phyloP scores from a whole-genome alignment of 2,888 invertebrate species.

The Halictus ligatus region DNA sequence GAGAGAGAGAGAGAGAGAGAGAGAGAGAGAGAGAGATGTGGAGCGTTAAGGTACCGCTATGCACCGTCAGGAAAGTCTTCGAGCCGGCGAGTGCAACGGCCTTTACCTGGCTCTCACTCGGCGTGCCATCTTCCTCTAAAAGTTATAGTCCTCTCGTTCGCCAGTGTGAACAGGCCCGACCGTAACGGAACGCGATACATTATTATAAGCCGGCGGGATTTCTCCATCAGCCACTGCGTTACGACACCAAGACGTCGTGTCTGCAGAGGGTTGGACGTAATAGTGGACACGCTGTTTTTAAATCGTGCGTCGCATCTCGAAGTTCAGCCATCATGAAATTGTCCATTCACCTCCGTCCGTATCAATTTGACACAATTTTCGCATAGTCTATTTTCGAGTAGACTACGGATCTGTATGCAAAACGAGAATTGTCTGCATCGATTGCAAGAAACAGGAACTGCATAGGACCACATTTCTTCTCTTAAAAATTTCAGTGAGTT shows the following conservation, averaged over 20 bases:
- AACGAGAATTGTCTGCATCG: too few relatives aligned
- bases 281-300: neutral
- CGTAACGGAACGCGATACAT: slow-evolving; percentile 64
- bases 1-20: neutral
- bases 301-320: neutral
- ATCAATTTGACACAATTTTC: neutral
- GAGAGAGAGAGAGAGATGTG: slow-evolving; percentile 17
- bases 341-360: neutral
- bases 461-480: too few relatives aligned
- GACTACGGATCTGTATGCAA: too few relatives aligned
- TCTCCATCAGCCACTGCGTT: slow-evolving; percentile 47
- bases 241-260: slow-evolving; percentile 30
- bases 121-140: slow-evolving; percentile 59
- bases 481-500: too few relatives aligned
- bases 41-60: slow-evolving; percentile 77
- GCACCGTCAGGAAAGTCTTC: slow-evolving; percentile 70
- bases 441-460: too few relatives aligned
- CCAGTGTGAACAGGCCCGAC: slow-evolving; percentile 56
- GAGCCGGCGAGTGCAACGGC: slow-evolving; percentile 80
- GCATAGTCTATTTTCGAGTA: neutral
- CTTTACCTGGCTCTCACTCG: slow-evolving; percentile 77
- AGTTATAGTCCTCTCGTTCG: slow-evolving; percentile 61
- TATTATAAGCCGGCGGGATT: slow-evolving; percentile 53
- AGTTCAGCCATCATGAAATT: neutral
- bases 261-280: neutral